Evolutionary conservation across 2,113 vertebrate genomes (phyloP).

Genomic region (Equus quagga): DNA sequence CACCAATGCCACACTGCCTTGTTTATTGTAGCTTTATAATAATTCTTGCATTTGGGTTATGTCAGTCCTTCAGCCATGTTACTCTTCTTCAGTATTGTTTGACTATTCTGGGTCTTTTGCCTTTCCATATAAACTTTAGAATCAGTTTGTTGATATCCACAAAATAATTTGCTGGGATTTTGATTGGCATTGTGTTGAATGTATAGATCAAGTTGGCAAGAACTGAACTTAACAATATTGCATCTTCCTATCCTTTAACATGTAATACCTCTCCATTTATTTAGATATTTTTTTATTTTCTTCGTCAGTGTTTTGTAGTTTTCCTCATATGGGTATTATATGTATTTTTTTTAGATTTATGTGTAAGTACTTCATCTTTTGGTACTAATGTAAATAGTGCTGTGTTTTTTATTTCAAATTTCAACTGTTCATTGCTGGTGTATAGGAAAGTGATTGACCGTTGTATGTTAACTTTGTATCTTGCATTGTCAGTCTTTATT

Average conservation of each 20-base stretch:
- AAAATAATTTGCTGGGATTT: neutral
- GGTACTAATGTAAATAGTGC: neutral
- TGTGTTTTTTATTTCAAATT: conserved; percentile 30
- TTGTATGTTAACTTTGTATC: neutral
- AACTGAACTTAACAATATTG: neutral
- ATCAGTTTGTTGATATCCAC: neutral
- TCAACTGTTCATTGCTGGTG: neutral
- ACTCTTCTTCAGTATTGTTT: neutral
- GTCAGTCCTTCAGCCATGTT: neutral
- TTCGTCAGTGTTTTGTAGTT: neutral
- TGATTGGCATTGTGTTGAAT: neutral
- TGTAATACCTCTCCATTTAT: neutral
- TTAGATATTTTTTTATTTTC: neutral
- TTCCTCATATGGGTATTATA: neutral
- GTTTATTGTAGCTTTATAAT: neutral
- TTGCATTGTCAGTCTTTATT: neutral
- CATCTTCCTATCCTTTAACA: neutral
- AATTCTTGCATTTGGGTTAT: neutral
- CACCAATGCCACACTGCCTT: neutral
- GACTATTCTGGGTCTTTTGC: neutral
- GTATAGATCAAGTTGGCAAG: neutral
- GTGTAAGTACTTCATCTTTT: neutral
- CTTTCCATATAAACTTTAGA: neutral
- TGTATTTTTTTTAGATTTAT: neutral
- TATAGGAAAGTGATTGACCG: conserved; percentile 17